These are phyloP conservation scores for Ornithoptera alexandrae DNA, from an alignment of 2,888 invertebrate genomes.

Conservation along the genomic window DNA sequence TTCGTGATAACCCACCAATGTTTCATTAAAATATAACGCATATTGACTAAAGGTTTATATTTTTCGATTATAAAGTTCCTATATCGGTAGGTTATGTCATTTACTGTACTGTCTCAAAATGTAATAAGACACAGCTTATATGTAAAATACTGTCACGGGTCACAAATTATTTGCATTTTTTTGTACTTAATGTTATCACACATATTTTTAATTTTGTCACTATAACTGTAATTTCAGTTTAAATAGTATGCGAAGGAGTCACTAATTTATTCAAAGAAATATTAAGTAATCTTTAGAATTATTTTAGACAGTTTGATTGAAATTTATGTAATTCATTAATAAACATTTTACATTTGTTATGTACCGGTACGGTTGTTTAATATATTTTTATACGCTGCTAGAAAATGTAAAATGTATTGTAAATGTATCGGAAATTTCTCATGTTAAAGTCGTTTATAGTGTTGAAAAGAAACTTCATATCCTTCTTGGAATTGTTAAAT, in stretches of 20 bases:
- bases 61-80: conserved; percentile 26
- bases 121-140: background rate
- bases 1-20: conserved; percentile 24
- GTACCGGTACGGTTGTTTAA: background rate
- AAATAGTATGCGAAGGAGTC: background rate
- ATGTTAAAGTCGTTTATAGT: background rate
- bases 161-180: conserved; percentile 20
- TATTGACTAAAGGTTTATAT: conserved; percentile 2
- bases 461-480: background rate
- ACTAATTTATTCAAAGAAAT: background rate
- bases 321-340: background rate
- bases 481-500: background rate
- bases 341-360: background rate
- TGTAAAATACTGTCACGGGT: background rate
- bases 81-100: conserved; percentile 13
- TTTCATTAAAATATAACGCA: conserved; percentile 15
- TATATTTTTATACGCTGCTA: conserved; percentile 1
- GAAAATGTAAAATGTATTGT: background rate
- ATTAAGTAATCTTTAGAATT: background rate
- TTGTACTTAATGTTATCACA: conserved; percentile 1
- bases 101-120: background rate
- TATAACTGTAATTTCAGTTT: background rate
- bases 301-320: background rate
- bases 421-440: background rate
- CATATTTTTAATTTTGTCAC: background rate